Conservation (phyloP, 2,888 invertebrate genomes). For the Drosophila acutilabella region DNA sequence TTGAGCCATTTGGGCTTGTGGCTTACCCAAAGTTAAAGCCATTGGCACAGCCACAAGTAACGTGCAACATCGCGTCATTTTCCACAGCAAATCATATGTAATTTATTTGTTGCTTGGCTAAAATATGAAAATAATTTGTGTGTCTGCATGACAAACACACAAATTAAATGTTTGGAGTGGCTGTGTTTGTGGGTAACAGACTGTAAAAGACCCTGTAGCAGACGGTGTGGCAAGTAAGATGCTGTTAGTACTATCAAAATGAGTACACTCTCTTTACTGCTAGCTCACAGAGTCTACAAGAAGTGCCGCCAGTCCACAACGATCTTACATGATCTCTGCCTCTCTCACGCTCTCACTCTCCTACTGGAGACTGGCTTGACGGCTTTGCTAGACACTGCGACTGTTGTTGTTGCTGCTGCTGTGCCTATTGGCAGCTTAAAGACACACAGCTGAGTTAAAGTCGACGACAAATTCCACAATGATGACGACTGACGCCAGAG, state of each 20-base stretch:
- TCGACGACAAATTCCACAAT: conserved; percentile 62
- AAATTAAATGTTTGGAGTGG: conserved; percentile 47
- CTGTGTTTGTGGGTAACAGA: not conserved
- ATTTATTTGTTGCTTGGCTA: conserved; percentile 46
- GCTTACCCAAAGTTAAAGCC: conserved; percentile 9
- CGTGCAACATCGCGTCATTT: conserved; percentile 43
- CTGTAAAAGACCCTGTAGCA: not conserved
- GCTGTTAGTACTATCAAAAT: not conserved
- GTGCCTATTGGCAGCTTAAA: conserved; percentile 44
- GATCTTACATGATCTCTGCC: conserved; percentile 15
- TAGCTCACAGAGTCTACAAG: too few species aligned
- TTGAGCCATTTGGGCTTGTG: conserved; percentile 32
- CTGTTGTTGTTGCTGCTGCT: conserved; percentile 37
- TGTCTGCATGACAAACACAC: conserved; percentile 41
- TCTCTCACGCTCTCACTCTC: too few species aligned
- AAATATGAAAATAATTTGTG: conserved; percentile 52
- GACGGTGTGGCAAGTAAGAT: not conserved
- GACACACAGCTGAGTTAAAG: conserved; percentile 40
- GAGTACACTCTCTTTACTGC: too few species aligned
- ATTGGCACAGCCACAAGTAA: conserved; percentile 20
- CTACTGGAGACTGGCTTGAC: conserved; percentile 66
- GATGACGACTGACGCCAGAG: conserved; percentile 73
- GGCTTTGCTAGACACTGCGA: conserved; percentile 67
- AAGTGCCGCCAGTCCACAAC: conserved; percentile 34
- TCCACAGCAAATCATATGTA: conserved; percentile 64